Percentiles rank a stretch among this genome's conserved stretches.
Evolutionary conservation across 2,797 vertebrate species (phyloP).

Genomic region (Lerista edwardsae): DNA sequence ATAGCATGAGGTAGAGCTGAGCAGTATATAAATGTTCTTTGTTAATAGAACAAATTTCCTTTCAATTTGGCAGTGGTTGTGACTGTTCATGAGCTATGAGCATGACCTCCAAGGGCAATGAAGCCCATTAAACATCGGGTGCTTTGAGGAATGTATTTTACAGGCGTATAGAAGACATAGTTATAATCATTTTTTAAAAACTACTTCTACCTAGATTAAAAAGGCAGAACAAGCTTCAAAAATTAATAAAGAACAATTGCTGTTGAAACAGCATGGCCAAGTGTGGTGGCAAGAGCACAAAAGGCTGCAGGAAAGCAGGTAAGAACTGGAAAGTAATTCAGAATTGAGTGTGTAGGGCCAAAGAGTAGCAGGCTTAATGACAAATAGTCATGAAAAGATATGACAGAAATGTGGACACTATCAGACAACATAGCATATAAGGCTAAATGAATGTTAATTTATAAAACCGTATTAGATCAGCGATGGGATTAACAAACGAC

Average conservation of each 20-base stretch:
- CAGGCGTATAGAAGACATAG: conserved; percentile 29
- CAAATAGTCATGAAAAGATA: neutral
- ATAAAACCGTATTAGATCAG: neutral
- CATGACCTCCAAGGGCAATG: conserved; percentile 2
- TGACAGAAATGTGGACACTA: neutral
- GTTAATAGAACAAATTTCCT: conserved; percentile 20
- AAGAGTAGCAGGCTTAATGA: neutral
- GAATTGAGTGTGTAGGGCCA: neutral
- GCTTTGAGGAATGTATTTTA: conserved; percentile 27
- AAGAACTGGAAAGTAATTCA: conserved; percentile 58
- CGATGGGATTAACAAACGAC: too few relatives aligned
- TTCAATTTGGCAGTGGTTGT: conserved; percentile 21
- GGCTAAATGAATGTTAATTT: neutral
- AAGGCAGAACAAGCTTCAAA: conserved; percentile 83
- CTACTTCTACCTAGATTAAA: conserved; percentile 80
- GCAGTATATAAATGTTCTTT: neutral
- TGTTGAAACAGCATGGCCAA: conserved; percentile 87
- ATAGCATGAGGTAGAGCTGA: neutral
- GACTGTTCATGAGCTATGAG: neutral
- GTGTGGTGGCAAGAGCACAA: conserved; percentile 89
- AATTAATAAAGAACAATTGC: conserved; percentile 82
- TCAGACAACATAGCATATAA: neutral
- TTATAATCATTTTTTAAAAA: conserved; percentile 1
- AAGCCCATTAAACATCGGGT: conserved; percentile 7
- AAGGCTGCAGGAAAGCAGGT: conserved; percentile 83